Base-by-base conservation (phyloP, 2,797 vertebrate genomes). In the Coregonus sp. region DNA sequence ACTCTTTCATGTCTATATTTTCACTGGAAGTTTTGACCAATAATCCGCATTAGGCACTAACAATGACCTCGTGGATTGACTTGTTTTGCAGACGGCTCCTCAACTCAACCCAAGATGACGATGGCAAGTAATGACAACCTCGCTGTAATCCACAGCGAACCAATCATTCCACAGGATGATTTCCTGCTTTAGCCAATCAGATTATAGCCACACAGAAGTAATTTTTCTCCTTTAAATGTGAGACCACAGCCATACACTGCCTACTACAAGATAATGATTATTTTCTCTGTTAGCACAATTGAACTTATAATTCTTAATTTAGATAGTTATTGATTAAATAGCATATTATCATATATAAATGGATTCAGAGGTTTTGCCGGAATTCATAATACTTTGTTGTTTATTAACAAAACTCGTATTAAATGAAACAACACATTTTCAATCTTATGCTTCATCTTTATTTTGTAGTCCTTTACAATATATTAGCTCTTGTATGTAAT, bases 61-160 rank as follows among this genome's bases (percentile, higher is more conserved):
- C 63, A 72, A 66, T n/a, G 40, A 9, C 40, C 11, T 47, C 0
- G 40, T 47, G 40, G 11, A 47, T 31, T 63, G 29, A 78, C 59
- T 68, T 37, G 25, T 80, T 82, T 87, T 81, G 3, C 88, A 99
- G 98, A 97, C 96, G 9, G 96, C 97, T 18, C 98, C 98, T n/a
- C 92, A 85, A 74, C 88, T 95, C 93, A 95, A 93, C 83, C 92
- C 92, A 52, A 93, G 96, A 94, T 98, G 95, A 96, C 93, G 77
- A 90, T 25, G 25, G 25, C 25, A 25, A 25, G 25, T 25, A 25
- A 25, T 25, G 25, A 25, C 25, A 25, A 25, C 52, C 56, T 59
- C 7, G 56, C 5, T 0, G 0, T 20, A 77, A 5, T 25, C 72
- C 54, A 51, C 40, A 69, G 72, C 75, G 79, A 69, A 76, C 78